phyloP scores from a whole-genome alignment of 2,797 vertebrate species.

The Onychomys torridus region DNA sequence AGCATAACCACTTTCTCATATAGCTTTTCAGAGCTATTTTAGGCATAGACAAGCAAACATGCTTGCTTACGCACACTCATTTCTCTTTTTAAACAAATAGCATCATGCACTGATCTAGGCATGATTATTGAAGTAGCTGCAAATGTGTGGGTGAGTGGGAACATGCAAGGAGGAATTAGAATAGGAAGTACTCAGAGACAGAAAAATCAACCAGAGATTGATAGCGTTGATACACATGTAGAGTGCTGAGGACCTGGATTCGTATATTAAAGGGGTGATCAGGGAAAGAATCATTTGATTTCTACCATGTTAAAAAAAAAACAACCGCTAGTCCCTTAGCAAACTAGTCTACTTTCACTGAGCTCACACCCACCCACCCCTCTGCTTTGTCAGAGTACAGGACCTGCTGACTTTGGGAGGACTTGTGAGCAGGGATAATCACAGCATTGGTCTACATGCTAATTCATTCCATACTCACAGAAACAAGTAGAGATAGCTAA shows the following conservation, averaged over 20 bases:
- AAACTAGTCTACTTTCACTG: background rate
- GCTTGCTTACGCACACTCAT: slow-evolving; percentile 13
- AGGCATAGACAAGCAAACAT: slow-evolving; percentile 64
- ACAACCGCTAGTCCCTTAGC: background rate
- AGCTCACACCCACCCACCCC: background rate
- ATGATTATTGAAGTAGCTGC: background rate
- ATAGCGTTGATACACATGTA: background rate
- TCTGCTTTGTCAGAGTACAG: slow-evolving; percentile 31
- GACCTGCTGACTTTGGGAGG: background rate
- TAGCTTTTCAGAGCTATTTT: slow-evolving; percentile 74
- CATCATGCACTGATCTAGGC: background rate
- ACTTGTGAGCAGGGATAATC: background rate
- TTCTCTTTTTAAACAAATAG: slow-evolving; percentile 64
- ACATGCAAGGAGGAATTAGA: background rate
- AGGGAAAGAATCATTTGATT: background rate
- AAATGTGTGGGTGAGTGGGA: background rate
- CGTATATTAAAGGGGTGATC: background rate
- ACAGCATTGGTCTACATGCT: background rate
- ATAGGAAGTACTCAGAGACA: background rate
- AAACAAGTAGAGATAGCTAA: background rate
- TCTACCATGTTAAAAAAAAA: background rate
- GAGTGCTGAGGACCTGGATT: background rate
- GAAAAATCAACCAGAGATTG: background rate
- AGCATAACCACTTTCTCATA: slow-evolving; percentile 60
- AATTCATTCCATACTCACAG: background rate